These are phyloP conservation scores for Myotis brandtii DNA, from an alignment of 2,113 vertebrate species.

Conservation along the genomic window DNA sequence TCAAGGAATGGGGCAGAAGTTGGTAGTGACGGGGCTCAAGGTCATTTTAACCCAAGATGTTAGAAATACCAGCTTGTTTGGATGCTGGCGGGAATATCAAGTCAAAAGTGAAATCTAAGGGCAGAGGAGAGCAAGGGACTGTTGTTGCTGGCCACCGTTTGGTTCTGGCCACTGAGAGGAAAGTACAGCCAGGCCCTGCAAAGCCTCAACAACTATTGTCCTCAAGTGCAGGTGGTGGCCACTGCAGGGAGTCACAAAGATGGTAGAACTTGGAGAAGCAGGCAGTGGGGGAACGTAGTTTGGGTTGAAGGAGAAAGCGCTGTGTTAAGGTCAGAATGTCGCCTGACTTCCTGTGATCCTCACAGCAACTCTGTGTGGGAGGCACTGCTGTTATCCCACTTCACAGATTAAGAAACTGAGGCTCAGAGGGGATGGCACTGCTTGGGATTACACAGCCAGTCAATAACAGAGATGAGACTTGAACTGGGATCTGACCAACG, in stretches of 20 bases:
- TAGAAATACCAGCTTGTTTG: neutral
- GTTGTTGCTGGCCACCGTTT: neutral
- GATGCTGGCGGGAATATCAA: neutral
- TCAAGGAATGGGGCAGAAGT: neutral
- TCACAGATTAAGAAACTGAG: neutral
- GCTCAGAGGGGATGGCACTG: neutral
- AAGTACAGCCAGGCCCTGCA: too few species aligned
- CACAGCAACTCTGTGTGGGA: neutral
- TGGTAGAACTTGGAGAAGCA: neutral
- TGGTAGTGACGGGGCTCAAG: neutral
- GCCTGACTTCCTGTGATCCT: neutral
- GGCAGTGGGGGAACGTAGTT: neutral
- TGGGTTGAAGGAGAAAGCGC: neutral
- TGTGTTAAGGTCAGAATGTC: neutral
- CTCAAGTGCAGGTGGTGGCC: neutral
- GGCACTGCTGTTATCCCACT: neutral
- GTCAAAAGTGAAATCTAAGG: neutral
- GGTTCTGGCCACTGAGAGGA: neutral
- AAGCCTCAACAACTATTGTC: neutral
- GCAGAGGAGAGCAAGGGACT: neutral
- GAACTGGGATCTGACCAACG: neutral
- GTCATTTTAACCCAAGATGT: neutral
- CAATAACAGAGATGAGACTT: neutral
- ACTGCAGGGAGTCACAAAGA: neutral
- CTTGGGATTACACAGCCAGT: neutral